phyloP scores from a whole-genome alignment of 2,113 vertebrate genomes.

The Laticauda colubrina region DNA sequence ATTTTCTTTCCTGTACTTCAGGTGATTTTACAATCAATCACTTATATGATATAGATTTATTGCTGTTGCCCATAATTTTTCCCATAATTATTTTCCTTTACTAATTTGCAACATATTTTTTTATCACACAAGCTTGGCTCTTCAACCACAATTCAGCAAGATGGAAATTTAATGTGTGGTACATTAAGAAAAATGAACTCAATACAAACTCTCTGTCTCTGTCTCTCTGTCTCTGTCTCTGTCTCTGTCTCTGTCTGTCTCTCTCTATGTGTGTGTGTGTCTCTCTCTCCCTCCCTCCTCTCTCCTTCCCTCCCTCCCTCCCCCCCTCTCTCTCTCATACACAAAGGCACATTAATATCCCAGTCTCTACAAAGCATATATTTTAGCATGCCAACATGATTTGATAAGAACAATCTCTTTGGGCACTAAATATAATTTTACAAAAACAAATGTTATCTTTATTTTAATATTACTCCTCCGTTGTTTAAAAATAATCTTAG shows the following conservation, averaged over 20 bases:
- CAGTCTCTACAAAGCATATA: background rate
- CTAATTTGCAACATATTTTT: conserved; percentile 21
- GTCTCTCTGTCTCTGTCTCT: too few relatives aligned
- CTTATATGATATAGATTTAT: conserved; percentile 28
- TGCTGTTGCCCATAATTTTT: conserved; percentile 15
- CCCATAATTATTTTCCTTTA: conserved; percentile 6
- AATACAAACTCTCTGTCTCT: background rate
- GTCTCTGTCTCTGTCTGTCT: too few relatives aligned
- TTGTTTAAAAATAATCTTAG: background rate
- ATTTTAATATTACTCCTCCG: background rate
- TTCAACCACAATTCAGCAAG: conserved; percentile 3
- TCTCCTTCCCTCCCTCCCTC: too few relatives aligned
- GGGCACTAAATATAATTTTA: background rate
- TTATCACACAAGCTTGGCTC: conserved; percentile 3
- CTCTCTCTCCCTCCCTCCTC: too few relatives aligned
- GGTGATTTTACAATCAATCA: conserved; percentile 24
- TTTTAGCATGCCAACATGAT: background rate
- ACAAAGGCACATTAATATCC: background rate
- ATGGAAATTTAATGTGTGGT: conserved; percentile 10
- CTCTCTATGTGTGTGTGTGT: too few relatives aligned
- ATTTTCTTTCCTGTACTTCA: conserved; percentile 13
- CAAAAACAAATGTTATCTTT: background rate
- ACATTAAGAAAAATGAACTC: background rate
- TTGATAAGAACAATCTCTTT: background rate
- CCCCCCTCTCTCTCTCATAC: too few relatives aligned